Conservation (phyloP, 2,888 invertebrate genomes). For the Tholera decimalis region DNA sequence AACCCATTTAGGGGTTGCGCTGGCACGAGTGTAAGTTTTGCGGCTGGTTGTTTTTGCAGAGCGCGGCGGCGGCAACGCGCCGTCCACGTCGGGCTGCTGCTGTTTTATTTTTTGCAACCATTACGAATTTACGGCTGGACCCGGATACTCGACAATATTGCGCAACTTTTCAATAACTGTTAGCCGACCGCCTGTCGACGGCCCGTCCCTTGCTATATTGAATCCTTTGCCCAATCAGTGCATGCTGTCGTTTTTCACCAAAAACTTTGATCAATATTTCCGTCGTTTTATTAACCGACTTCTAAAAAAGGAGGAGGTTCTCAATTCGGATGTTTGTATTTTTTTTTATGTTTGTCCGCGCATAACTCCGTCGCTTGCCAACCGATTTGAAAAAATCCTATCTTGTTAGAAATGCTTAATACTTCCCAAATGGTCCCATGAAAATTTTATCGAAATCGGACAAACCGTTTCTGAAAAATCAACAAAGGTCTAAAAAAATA, state of each 20-base stretch:
- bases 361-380: no score
- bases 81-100: constrained; percentile 75
- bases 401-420: no score
- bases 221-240: constrained; percentile 86
- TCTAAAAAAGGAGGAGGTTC: no score
- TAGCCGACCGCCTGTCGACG: constrained; percentile 78
- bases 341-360: no score
- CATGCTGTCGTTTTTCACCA: constrained; percentile 68
- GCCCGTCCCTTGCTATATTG: constrained; percentile 85
- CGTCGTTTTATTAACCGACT: constrained; percentile 42
- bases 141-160: constrained; percentile 90
- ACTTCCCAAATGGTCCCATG: no score
- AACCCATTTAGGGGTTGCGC: constrained; percentile 81
- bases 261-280: constrained; percentile 46
- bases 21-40: constrained; percentile 80
- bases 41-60: constrained; percentile 85
- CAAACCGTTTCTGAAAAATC: no score
- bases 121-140: constrained; percentile 89
- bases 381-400: no score
- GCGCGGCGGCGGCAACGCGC: constrained; percentile 63
- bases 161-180: constrained; percentile 91
- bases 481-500: no score
- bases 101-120: constrained; percentile 90
- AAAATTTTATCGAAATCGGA: no score
- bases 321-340: no score